Base-by-base conservation (phyloP, 1,140 invertebrate species). In the Drosophila rhopaloa region DNA sequence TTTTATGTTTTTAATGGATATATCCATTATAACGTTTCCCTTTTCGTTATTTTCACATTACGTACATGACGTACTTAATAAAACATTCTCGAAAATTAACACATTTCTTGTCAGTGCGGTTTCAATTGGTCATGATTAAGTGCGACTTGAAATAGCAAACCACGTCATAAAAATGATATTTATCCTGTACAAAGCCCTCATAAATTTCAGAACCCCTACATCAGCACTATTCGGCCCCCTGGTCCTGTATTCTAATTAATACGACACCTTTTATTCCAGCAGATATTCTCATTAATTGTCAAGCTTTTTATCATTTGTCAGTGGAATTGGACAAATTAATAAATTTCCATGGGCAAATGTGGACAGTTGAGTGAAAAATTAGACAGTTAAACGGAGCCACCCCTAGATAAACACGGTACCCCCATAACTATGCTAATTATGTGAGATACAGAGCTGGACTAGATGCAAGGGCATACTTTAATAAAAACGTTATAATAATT, bases 401-500 rank as follows among this genome's bases (percentile, higher is more conserved):
- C 19, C 76, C 56, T 68, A 75, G 58, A 27, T 50, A 68, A 68
- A 63, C 60, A 63, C 35, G 24, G 29, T 47, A 74, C 82, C 79
- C 70, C 70, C 67, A 83, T 82, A 76, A 76, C 72, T 88, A 86
- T 86, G 82, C 83, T 86, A 86, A 86, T 88, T 88, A 88, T 79
- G 76, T 76, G 56, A 88, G 82, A 88, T 82, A 71, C 46, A 50
- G 35, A 38, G 60, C 41, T 41, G 57, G 55, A 70, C 44, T 38
- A 48, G 59, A 65, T 54, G 46, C 60, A 75, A 19, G 71, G 72
- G 59, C 72, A 48, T 67, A 76, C 63, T 89, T 83, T 80, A 84
- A 88, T 88, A 88, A 88, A 88, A 89, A 88, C 79, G 84, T 89
- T 88, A 83, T 89, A 89, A 88, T 88, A 88, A 88, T 88, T 88